phyloP scores from a whole-genome alignment of 2,113 vertebrate species.

The Dipodomys stephensi region DNA sequence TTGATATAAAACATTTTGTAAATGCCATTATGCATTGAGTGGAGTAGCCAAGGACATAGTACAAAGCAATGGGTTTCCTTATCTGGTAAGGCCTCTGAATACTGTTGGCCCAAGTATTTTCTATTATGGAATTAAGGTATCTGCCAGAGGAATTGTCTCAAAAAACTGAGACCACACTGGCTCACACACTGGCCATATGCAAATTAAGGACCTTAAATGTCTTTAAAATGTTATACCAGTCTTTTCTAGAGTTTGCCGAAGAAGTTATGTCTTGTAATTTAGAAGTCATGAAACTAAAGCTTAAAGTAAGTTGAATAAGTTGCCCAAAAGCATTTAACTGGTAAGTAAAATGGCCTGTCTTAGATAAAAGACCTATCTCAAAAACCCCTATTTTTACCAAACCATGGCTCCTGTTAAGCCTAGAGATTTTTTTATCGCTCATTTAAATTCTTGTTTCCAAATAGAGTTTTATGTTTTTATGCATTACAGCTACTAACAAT shows the following conservation, averaged over 20 bases:
- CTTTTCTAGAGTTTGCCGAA: too few relatives aligned
- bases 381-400: neutral
- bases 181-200: rapidly evolving
- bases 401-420: neutral
- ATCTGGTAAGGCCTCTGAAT: neutral
- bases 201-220: neutral
- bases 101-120: neutral
- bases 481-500: neutral
- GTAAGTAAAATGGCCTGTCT: neutral
- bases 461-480: slow-evolving; percentile 4
- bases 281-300: neutral
- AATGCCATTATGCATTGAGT: rapidly evolving
- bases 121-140: neutral
- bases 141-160: neutral
- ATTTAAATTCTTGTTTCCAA: slow-evolving; percentile 43
- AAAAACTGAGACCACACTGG: neutral
- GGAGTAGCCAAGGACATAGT: neutral
- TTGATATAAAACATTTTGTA: neutral
- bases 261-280: neutral
- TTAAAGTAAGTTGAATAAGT: neutral
- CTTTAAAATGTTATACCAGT: neutral
- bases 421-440: neutral
- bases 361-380: neutral
- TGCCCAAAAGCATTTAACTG: neutral
- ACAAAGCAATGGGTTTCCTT: neutral